Evolutionary conservation across 2,113 vertebrate species (phyloP).

Genomic region (human (Homo sapiens)): DNA sequence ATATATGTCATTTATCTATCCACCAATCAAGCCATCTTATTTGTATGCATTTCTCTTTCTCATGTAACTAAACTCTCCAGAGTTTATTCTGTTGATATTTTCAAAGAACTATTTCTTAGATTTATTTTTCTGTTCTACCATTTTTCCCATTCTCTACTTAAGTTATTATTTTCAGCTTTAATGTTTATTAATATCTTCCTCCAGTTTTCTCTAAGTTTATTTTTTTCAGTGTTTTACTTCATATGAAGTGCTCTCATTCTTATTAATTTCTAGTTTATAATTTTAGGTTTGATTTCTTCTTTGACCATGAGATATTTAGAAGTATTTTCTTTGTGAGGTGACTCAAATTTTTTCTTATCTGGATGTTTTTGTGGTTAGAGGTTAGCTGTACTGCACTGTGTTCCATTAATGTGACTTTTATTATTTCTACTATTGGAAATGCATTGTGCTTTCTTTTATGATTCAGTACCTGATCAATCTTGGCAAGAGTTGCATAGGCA

Average conservation of each 20-base stretch:
- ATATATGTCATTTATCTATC: not conserved
- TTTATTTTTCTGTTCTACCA: conserved; percentile 8
- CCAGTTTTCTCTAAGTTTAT: not conserved
- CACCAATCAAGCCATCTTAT: conserved; percentile 1
- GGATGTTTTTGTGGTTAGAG: not conserved
- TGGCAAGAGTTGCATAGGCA: not conserved
- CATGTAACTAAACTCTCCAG: not conserved
- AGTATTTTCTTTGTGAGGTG: not conserved
- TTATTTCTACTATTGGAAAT: conserved; percentile 39
- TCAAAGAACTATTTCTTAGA: not conserved
- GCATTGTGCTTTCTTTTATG: not conserved
- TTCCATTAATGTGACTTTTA: conserved; percentile 1
- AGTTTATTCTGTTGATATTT: not conserved
- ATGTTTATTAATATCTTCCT: conserved; percentile 21
- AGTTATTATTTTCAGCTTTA: conserved; percentile 23
- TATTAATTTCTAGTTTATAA: conserved; percentile 44
- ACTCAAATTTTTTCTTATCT: not conserved
- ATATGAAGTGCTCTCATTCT: not conserved
- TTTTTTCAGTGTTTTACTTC: conserved; percentile 6
- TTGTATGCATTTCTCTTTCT: not conserved
- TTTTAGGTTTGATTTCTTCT: conserved; percentile 33
- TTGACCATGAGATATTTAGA: conserved; percentile 31
- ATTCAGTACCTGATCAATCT: conserved; percentile 3
- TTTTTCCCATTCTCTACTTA: not conserved
- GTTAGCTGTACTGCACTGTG: not conserved